phyloP scores from a whole-genome alignment of 2,797 vertebrate species.

The Gymnoscopelus braueri region DNA sequence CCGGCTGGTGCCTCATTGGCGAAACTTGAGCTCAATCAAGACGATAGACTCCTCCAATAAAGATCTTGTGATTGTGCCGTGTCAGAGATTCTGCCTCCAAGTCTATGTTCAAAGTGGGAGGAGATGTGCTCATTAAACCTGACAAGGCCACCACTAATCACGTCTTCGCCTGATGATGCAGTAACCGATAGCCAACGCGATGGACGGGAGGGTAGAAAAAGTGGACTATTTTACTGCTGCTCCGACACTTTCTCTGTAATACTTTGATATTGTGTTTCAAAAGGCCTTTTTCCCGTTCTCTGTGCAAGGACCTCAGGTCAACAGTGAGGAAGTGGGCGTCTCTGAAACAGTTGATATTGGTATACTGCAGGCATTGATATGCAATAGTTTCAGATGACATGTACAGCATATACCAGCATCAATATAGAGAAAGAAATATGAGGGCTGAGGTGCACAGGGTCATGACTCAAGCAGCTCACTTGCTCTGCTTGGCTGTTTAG shows the following conservation, averaged over 20 bases:
- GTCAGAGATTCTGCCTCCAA: constrained; percentile 71
- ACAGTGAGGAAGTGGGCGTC: neutral
- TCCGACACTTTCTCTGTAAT: constrained; percentile 16
- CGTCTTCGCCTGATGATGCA: constrained; percentile 48
- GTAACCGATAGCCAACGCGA: constrained; percentile 59
- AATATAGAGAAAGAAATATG: too few species aligned
- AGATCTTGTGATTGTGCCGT: constrained; percentile 74
- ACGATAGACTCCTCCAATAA: constrained; percentile 63
- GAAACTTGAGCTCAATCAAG: constrained; percentile 81
- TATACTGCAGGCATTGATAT: too few species aligned
- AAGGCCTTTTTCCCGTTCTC: neutral
- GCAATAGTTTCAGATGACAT: too few species aligned
- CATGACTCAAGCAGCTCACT: too few species aligned
- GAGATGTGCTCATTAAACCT: constrained; percentile 47
- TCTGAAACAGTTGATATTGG: neutral
- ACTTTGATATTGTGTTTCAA: constrained; percentile 20
- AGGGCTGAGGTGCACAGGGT: too few species aligned
- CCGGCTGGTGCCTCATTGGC: constrained; percentile 66
- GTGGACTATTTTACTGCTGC: constrained; percentile 25
- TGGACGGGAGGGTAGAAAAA: constrained; percentile 28
- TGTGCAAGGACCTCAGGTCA: neutral
- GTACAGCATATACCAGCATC: too few species aligned
- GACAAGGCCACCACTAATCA: constrained; percentile 51
- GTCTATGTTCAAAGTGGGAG: constrained; percentile 39
- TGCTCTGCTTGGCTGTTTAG: too few species aligned